Percentiles rank a stretch among this genome's conserved stretches.
Evolutionary conservation across 2,797 vertebrate genomes (phyloP).

Genomic region (Ispidina lecontei): DNA sequence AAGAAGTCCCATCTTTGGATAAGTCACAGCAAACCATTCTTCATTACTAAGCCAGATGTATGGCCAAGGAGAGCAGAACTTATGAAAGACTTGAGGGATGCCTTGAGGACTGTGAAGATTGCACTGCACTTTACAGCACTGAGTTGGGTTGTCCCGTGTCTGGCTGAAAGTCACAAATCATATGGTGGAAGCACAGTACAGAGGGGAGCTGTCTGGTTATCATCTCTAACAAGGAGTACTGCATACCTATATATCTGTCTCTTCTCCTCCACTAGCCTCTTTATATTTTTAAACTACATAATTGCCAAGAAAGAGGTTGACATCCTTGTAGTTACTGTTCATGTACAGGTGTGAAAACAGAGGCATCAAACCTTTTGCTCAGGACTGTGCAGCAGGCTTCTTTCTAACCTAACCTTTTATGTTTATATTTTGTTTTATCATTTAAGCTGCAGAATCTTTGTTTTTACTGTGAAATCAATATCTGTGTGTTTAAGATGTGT

Average conservation of each 20-base stretch:
- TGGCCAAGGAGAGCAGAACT: not conserved
- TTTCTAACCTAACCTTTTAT: not conserved
- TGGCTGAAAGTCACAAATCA: not conserved
- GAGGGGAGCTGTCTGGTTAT: not conserved
- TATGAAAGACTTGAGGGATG: not conserved
- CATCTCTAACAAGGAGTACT: not conserved
- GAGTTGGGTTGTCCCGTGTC: not conserved
- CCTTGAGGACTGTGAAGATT: not conserved
- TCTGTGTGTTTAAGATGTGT: not conserved
- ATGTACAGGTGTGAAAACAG: not conserved
- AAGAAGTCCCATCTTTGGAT: not conserved
- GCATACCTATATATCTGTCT: not conserved
- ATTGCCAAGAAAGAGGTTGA: not conserved
- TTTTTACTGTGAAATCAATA: not conserved
- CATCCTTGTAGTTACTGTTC: not conserved
- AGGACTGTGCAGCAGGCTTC: not conserved
- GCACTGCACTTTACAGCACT: not conserved
- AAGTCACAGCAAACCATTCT: not conserved
- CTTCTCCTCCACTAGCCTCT: not conserved
- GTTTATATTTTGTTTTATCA: not conserved
- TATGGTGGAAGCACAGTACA: not conserved
- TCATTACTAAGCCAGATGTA: not conserved
- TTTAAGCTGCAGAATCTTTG: not conserved
- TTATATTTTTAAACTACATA: not conserved
- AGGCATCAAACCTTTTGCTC: not conserved